Percentiles rank a stretch among this genome's conserved stretches.
These are phyloP conservation scores for Diplodus puntazzo DNA, from an alignment of 2,797 vertebrate species.

Conservation along the genomic window DNA sequence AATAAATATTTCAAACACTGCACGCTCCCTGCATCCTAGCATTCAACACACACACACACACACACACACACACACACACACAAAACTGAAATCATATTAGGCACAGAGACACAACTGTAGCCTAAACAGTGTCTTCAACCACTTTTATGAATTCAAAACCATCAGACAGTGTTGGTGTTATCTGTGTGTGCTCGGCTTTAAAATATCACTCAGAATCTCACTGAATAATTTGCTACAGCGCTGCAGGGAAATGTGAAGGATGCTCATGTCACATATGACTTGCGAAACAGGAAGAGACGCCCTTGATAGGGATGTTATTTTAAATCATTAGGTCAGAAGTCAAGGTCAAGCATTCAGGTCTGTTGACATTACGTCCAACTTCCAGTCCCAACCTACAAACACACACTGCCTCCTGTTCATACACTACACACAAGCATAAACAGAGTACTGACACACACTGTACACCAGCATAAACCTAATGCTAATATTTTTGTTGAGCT, in stretches of 20 bases:
- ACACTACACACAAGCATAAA: neutral
- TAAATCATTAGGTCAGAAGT: constrained; percentile 16
- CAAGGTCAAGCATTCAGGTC: constrained; percentile 29
- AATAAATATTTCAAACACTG: constrained; percentile 30
- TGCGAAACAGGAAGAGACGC: constrained; percentile 31
- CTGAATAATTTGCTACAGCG: constrained; percentile 45
- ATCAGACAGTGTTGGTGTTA: neutral
- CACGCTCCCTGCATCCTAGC: neutral
- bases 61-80: neutral
- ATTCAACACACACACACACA: constrained; percentile 15
- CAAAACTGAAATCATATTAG: constrained; percentile 10
- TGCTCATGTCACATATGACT: constrained; percentile 27
- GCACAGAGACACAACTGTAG: neutral
- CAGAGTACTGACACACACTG: neutral
- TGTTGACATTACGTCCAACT: constrained; percentile 19
- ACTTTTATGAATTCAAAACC: neutral
- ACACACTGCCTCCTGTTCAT: neutral
- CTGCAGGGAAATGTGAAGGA: constrained; percentile 19
- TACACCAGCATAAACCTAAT: constrained; percentile 1
- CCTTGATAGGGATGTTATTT: constrained; percentile 26
- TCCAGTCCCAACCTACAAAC: neutral
- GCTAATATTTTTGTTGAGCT: constrained; percentile 49
- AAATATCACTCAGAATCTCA: constrained; percentile 38
- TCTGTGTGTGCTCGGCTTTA: constrained; percentile 32
- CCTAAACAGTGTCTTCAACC: neutral